Evolutionary conservation across 2,888 invertebrate species (phyloP).

Genomic region (Nemoura dubitans): DNA sequence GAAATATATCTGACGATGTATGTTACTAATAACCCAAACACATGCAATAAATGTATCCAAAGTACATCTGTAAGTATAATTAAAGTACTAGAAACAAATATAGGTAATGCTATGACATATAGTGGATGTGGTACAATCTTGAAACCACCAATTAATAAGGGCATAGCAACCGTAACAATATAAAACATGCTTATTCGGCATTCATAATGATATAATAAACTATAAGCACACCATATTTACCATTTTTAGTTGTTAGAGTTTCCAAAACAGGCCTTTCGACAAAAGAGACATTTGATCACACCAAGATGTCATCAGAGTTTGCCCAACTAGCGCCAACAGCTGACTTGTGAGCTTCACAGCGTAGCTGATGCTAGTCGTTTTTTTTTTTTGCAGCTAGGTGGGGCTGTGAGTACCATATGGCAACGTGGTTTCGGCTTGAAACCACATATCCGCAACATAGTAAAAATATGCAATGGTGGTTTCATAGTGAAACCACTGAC

Average conservation of each 20-base stretch:
- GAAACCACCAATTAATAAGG: slow-evolving; percentile 14
- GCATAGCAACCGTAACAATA: not conserved
- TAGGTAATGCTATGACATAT: not conserved
- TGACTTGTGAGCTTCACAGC: not conserved
- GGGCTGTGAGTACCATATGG: not conserved
- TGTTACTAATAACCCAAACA: no score
- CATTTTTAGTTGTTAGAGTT: no score
- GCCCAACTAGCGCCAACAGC: not conserved
- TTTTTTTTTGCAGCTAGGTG: slow-evolving; percentile 9
- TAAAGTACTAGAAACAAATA: no score
- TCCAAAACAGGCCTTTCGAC: no score
- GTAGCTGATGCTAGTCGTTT: not conserved
- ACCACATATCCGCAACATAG: not conserved
- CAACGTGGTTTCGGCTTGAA: not conserved
- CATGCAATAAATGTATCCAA: no score
- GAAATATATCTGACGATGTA: no score
- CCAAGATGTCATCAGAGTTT: not conserved
- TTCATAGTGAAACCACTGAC: not conserved
- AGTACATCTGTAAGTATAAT: no score
- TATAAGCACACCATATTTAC: not conserved
- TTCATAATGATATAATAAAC: not conserved
- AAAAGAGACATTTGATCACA: no score
- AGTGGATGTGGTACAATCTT: not conserved
- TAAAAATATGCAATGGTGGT: slow-evolving; percentile 2
- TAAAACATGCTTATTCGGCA: no score